phyloP scores from a whole-genome alignment of 2,113 vertebrate genomes.

The Chloropsis hardwickii region DNA sequence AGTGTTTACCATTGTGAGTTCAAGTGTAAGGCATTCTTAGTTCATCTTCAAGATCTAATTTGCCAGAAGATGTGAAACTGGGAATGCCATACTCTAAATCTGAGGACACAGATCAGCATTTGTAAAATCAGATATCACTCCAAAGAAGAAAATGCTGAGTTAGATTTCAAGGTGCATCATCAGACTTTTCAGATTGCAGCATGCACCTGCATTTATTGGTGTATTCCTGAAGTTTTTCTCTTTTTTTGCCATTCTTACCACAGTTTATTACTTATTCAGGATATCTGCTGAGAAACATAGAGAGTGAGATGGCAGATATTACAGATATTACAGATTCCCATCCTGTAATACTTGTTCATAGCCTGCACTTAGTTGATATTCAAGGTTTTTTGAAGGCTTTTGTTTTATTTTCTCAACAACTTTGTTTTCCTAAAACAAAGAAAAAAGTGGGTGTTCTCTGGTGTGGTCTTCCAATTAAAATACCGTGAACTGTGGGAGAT shows the following conservation, averaged over 20 bases:
- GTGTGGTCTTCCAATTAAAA: neutral
- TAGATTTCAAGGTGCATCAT: neutral
- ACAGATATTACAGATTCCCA: too few species aligned
- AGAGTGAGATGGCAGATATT: neutral
- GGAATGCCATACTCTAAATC: neutral
- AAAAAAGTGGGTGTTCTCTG: neutral
- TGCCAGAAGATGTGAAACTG: neutral
- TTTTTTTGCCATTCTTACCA: neutral
- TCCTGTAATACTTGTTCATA: neutral
- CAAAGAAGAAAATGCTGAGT: neutral
- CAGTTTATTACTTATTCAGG: neutral
- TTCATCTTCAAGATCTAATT: neutral
- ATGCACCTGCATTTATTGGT: neutral
- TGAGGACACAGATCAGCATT: neutral
- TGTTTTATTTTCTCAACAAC: neutral
- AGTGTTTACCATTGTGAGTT: neutral
- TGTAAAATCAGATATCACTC: neutral
- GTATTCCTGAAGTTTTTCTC: neutral
- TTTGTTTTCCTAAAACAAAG: neutral
- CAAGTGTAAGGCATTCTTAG: constrained; percentile 6
- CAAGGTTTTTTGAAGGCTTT: neutral
- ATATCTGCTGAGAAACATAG: neutral
- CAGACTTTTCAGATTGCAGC: neutral
- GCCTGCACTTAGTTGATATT: neutral
- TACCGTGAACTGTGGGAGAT: neutral